phyloP scores from a whole-genome alignment of 2,797 vertebrate species.

The Melanotaenia boesemani region DNA sequence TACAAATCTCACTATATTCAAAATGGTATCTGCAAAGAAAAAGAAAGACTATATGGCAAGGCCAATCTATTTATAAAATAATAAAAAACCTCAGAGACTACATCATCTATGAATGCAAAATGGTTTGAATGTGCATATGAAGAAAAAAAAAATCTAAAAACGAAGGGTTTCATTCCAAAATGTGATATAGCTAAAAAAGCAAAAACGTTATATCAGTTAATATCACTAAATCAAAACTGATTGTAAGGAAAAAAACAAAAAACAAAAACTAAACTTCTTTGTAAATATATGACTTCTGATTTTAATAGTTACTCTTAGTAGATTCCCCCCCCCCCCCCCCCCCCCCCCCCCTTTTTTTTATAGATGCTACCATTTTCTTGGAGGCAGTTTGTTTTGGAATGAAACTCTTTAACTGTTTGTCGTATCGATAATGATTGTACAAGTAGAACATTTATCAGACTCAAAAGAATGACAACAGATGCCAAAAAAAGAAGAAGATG shows the following conservation, averaged over 20 bases:
- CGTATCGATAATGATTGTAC: constrained; percentile 75
- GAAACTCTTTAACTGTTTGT: constrained; percentile 75
- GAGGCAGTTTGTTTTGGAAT: constrained; percentile 72
- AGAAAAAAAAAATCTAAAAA: constrained; percentile 49
- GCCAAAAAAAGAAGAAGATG: constrained; percentile 70
- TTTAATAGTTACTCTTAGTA: constrained; percentile 42
- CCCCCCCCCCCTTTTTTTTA: no score
- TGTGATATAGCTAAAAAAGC: constrained; percentile 46
- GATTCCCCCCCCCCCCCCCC: no score
- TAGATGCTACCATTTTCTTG: constrained; percentile 62
- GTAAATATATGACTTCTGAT: constrained; percentile 61
- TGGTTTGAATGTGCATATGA: constrained; percentile 75
- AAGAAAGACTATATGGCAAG: constrained; percentile 49
- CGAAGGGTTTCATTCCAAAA: constrained; percentile 80
- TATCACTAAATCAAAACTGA: constrained; percentile 37
- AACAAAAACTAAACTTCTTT: constrained; percentile 40
- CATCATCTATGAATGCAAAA: constrained; percentile 61
- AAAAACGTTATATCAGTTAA: constrained; percentile 39
- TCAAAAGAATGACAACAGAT: constrained; percentile 74
- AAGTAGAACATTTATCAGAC: constrained; percentile 68
- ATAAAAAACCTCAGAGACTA: constrained; percentile 54
- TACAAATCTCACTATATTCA: constrained; percentile 68
- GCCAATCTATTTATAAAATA: constrained; percentile 55
- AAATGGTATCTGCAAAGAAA: constrained; percentile 70
- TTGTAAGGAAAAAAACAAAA: constrained; percentile 33